Percentiles rank a stretch among this genome's conserved stretches.
Conservation (phyloP, 1,140 invertebrate genomes). For the Drosophila bipectinata region DNA sequence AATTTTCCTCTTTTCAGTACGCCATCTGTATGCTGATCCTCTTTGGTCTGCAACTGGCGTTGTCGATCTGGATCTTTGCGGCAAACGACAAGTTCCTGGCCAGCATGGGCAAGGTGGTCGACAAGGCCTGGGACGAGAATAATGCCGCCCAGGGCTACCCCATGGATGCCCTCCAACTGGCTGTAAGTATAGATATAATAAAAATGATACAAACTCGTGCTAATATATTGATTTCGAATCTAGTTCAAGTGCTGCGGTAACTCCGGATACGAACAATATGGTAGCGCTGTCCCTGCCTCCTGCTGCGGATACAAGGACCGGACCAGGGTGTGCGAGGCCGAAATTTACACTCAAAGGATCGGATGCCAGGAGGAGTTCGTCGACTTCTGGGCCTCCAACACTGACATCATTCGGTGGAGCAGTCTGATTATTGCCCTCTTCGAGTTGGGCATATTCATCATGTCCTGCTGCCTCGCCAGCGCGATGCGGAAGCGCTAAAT, state of each 20-base stretch:
- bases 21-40: slow-evolving; percentile 87
- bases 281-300: slow-evolving; percentile 59
- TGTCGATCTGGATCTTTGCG: slow-evolving; percentile 86
- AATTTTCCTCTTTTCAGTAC: slow-evolving; percentile 84
- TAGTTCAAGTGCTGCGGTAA: slow-evolving; percentile 88
- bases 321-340: slow-evolving; percentile 54
- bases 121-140: slow-evolving; percentile 72
- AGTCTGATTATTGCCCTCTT: slow-evolving; percentile 87
- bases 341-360: slow-evolving; percentile 60
- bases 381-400: slow-evolving; percentile 84
- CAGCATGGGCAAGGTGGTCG: slow-evolving; percentile 83
- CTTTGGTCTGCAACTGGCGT: slow-evolving; percentile 87
- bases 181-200: slow-evolving; percentile 51
- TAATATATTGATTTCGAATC: background rate
- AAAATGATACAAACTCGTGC: background rate
- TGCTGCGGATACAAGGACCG: slow-evolving; percentile 83
- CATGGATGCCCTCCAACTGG: slow-evolving; percentile 72
- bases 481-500: slow-evolving; percentile 85
- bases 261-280: slow-evolving; percentile 82
- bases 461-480: slow-evolving; percentile 73
- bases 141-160: slow-evolving; percentile 36
- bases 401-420: slow-evolving; percentile 86
- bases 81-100: slow-evolving; percentile 84
- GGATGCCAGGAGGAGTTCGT: slow-evolving; percentile 84
- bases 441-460: slow-evolving; percentile 65